Evolutionary conservation across 2,888 invertebrate genomes (phyloP).

Genomic region (Drosophila lacicola): DNA sequence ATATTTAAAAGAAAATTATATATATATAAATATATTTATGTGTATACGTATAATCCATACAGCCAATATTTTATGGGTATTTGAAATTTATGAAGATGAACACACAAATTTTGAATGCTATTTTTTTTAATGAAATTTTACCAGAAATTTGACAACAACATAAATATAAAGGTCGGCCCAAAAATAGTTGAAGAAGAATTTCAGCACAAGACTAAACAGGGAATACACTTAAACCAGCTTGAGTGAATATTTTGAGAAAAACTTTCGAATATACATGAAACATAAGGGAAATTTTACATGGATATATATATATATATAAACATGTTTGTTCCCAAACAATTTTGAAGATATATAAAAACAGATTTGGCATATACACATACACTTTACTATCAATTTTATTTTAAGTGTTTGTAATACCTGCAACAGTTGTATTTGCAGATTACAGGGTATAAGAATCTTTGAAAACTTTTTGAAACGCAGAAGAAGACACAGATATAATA

Average conservation of each 20-base stretch:
- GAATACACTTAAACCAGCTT: not conserved
- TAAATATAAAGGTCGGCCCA: not conserved
- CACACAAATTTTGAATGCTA: slow-evolving; percentile 28
- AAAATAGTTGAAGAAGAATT: not conserved
- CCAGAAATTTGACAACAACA: not conserved
- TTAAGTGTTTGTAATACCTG: not conserved
- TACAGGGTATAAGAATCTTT: slow-evolving; percentile 7
- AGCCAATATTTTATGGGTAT: not conserved
- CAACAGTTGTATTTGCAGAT: not conserved
- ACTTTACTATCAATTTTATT: no score
- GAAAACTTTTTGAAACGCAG: not conserved
- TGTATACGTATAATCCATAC: not conserved
- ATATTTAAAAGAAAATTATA: not conserved
- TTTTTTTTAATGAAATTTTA: slow-evolving; percentile 3
- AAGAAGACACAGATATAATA: not conserved
- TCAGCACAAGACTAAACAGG: not conserved
- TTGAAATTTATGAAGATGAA: no score
- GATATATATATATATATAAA: no score
- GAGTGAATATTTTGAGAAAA: slow-evolving; percentile 3
- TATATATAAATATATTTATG: not conserved
- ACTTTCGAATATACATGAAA: not conserved
- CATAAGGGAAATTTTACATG: not conserved
- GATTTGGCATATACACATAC: no score
- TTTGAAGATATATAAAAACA: no score
- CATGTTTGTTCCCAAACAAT: no score